phyloP scores from a whole-genome alignment of 2,113 vertebrate genomes.

The Chloebia gouldiae region DNA sequence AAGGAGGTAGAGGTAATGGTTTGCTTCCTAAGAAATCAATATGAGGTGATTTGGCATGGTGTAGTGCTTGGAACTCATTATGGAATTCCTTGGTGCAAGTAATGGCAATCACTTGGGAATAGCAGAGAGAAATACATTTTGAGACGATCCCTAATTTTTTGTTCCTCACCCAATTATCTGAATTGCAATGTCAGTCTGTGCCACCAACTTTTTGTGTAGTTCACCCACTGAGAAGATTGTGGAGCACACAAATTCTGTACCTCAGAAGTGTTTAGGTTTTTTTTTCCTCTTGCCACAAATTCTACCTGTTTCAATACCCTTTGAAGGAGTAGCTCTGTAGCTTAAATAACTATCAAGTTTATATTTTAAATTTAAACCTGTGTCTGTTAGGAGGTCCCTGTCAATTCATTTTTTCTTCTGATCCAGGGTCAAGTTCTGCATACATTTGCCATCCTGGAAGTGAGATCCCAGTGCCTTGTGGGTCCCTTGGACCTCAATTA shows the following conservation, averaged over 20 bases:
- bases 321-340: not conserved
- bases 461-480: not conserved
- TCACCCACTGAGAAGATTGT: not conserved
- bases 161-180: not conserved
- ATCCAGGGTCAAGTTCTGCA: not conserved
- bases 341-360: not conserved
- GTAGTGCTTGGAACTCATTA: not conserved
- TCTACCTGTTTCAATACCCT: not conserved
- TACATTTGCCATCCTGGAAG: rapidly evolving
- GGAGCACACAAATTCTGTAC: not conserved
- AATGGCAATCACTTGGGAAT: not conserved
- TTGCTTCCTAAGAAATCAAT: not conserved
- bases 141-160: not conserved
- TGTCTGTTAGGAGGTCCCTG: not conserved
- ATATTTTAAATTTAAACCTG: not conserved
- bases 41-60: not conserved
- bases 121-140: not conserved
- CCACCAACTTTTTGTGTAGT: not conserved
- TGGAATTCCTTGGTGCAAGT: not conserved
- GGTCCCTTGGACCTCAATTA: not conserved
- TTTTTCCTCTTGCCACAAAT: not conserved
- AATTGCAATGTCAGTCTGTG: not conserved
- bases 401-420: not conserved
- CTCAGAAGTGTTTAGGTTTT: not conserved
- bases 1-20: not conserved